phyloP scores from a whole-genome alignment of 2,113 vertebrate species.

The Tetraodon nigroviridis region DNA sequence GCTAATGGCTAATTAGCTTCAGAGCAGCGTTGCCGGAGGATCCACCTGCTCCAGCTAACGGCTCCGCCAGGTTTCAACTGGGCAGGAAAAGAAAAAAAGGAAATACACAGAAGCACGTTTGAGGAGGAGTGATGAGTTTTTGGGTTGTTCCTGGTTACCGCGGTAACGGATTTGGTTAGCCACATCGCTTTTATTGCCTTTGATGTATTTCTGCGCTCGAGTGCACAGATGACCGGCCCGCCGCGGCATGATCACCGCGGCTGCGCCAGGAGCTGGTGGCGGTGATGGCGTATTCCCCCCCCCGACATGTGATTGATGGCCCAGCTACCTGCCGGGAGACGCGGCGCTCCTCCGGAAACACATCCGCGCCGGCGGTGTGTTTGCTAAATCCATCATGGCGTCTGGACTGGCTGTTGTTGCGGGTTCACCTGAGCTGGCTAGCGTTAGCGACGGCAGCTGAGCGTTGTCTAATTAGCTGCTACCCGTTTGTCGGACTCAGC shows the following conservation, averaged over 20 bases:
- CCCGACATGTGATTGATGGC: conserved; percentile 71
- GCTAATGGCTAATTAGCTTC: too few species aligned
- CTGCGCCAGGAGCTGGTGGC: conserved; percentile 54
- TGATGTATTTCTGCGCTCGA: conserved; percentile 22
- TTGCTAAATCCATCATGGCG: conserved; percentile 48
- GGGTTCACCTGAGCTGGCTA: neutral
- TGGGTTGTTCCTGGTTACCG: too few species aligned
- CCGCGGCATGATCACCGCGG: conserved; percentile 57
- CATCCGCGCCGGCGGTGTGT: conserved; percentile 47
- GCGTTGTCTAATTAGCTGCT: too few species aligned
- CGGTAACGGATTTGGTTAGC: neutral
- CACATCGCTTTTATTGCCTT: neutral
- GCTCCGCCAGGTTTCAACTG: neutral
- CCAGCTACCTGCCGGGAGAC: conserved; percentile 63
- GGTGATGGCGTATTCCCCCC: too few species aligned
- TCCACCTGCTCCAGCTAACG: conserved; percentile 3
- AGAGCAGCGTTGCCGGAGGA: conserved; percentile 27
- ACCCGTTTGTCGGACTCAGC: too few species aligned
- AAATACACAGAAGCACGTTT: too few species aligned
- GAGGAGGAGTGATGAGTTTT: too few species aligned
- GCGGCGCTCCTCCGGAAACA: conserved; percentile 47
- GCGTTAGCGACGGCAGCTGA: neutral
- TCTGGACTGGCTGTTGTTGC: conserved; percentile 4
- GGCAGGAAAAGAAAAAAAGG: neutral
- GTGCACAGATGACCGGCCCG: conserved; percentile 50